A percentile compares a stretch with the other conserved stretches of the same genome.
Conservation (phyloP, 2,888 invertebrate genomes). For the Plusia festucae region DNA sequence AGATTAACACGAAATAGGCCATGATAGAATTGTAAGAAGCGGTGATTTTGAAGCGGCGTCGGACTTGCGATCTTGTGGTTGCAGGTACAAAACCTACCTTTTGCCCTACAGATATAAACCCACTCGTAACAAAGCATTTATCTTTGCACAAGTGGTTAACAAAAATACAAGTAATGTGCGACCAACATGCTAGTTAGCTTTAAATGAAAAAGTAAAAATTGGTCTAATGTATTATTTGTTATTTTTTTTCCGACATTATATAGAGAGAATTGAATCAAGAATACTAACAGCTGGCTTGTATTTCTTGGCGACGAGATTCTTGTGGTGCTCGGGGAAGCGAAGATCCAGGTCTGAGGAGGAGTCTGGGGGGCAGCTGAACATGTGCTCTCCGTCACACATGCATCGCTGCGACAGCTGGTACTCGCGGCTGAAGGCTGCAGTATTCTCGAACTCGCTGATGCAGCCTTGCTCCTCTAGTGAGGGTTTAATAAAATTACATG, state of each 20-base stretch:
- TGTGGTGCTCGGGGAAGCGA: constrained; percentile 91
- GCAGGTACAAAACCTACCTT: too few relatives aligned
- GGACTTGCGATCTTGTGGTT: too few relatives aligned
- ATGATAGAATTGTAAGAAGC: background rate
- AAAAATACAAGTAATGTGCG: too few relatives aligned
- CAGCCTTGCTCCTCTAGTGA: constrained; percentile 95
- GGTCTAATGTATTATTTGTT: background rate
- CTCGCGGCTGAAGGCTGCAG: constrained; percentile 97
- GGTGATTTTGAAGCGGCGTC: too few relatives aligned
- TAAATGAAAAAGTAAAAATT: constrained; percentile 3
- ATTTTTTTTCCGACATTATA: background rate
- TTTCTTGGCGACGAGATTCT: constrained; percentile 94
- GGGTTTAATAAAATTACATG: constrained; percentile 13
- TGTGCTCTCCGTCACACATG: constrained; percentile 99
- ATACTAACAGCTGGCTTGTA: constrained; percentile 89
- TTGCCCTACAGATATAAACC: too few relatives aligned
- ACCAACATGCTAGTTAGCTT: too few relatives aligned
- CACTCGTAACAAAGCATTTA: too few relatives aligned
- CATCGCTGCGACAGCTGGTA: constrained; percentile 98
- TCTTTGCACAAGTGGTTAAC: too few relatives aligned
- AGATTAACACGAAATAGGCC: background rate
- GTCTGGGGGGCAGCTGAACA: constrained; percentile 95
- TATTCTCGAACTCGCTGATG: constrained; percentile 97
- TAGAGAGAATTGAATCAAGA: constrained; percentile 35
- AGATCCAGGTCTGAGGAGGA: constrained; percentile 89